Base-by-base conservation (phyloP, 1,140 invertebrate genomes). In the Drosophila nikananu region DNA sequence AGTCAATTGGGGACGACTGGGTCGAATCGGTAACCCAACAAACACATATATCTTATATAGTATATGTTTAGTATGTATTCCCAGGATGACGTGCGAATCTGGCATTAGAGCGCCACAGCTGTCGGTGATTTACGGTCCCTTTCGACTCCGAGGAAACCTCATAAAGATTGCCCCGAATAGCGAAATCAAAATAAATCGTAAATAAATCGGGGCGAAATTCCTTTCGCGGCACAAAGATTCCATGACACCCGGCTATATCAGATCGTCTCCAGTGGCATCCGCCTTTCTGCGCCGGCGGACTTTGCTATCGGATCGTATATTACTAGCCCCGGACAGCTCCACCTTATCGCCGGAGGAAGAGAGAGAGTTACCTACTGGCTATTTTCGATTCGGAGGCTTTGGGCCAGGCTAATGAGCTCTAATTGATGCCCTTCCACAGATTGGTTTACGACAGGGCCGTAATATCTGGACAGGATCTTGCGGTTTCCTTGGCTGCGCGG, bases 111-210 rank as follows among this genome's bases (percentile, higher is more conserved):
- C 52, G 70, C 51, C 42, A 37, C 54, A 49, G 72, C 48, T 46
- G 55, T 25, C 32, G 1, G n/a, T 57, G 60, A 89, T 89, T 84
- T 89, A 89, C 83, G 57, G 32, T 17, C 35, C 66, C 25, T 37
- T 55, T 17, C 35, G 59, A 54, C 17, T 67, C 59, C 65, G 64
- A 62, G 27, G 37, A 57, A 76, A 32, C 41, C 67, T 70, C 86
- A 67, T 90, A 90, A 90, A 90, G 86, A 87, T 89, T 83, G 77
- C 5, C 41, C 46, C 42, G 15, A 71, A 46, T 71, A 39, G 37
- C 27, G 30, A 84, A 87, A 87, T 84, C 84, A 89, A 89, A 89
- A 89, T 80, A 89, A 89, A 89, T 90, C 84, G 81, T 90, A 90
- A 89, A 89, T 90, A 84, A 84, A 89, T 90, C 81, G 79, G 12